Base-by-base conservation (phyloP, 2,113 vertebrate species). In the Atrichornis clamosus region DNA sequence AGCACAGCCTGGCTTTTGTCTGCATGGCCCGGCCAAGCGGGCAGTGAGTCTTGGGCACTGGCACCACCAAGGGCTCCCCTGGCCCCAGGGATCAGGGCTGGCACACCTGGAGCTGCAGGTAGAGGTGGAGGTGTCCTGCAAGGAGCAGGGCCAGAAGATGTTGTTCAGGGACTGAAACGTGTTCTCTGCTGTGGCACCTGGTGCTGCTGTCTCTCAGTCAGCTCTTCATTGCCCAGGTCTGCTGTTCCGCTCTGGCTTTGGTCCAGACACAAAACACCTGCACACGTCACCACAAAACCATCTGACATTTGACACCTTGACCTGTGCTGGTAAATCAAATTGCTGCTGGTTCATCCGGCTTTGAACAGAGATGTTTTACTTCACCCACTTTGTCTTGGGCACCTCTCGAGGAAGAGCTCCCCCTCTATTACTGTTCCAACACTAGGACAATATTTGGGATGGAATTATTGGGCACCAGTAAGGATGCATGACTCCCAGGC, bases 211-310 rank as follows among this genome's bases (percentile, higher is more conserved):
- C 67, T 17, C 35, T 11, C 60, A 30, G 7, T 0, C 47, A 22
- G 27, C 69, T 12, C 2, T 0, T 42, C 42, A 13, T 1, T 13
- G 30, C 44, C 72, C 53, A 22, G 53, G 4, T 33, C 4, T 52
- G 73, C 84, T 44, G 33, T 1, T 8, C 22, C 47, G 7, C 52
- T 1, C 30, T 9, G 72, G 44, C 11, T 7, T 30, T 7, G 13
- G 39, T 13, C 49, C 63, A 53, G 15, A 15, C 73, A 58, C 59
- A 47, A 24, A 75, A 9, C 70, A 8, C 46, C 67, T 37, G 37
- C 55, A 33, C 15, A 22, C 0, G 1, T 4, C 55, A 28, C 63
- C 8, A 0, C 0, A 7, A 46, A 44, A 13, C 35, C 73, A 5
- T 0, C 44, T 4, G 33, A 22, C 8, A 12, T 2, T 0, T 11